phyloP scores from a whole-genome alignment of 2,888 invertebrate genomes.

The Diarsia mendica region DNA sequence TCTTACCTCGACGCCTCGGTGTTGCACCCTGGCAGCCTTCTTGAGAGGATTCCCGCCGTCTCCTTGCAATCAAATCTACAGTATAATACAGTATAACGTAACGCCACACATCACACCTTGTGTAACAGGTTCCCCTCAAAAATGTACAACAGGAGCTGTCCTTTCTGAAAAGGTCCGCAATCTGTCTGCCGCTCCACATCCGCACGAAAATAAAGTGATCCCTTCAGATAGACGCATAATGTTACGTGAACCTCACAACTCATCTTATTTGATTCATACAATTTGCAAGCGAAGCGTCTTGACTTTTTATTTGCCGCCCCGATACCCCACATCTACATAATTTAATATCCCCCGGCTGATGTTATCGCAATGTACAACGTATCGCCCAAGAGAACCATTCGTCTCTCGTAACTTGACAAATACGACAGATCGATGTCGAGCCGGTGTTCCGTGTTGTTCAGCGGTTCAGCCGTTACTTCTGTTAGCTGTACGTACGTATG shows the following conservation, averaged over 20 bases:
- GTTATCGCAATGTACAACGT: slow-evolving; percentile 17
- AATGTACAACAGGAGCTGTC: background rate
- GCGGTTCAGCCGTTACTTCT: slow-evolving; percentile 1
- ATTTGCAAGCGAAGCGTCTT: slow-evolving; percentile 38
- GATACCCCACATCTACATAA: slow-evolving; percentile 40
- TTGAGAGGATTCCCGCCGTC: background rate
- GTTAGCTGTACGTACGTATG: background rate
- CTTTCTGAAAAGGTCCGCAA: background rate
- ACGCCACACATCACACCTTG: background rate
- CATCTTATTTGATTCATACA: slow-evolving; percentile 46
- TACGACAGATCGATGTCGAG: slow-evolving; percentile 15
- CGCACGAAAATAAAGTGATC: slow-evolving; percentile 31
- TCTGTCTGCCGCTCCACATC: background rate
- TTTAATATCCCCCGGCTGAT: slow-evolving; percentile 41
- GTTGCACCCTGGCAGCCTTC: background rate
- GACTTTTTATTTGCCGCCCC: slow-evolving; percentile 40
- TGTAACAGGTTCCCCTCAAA: background rate
- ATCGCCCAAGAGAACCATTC: slow-evolving; percentile 29
- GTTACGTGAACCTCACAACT: slow-evolving; percentile 3
- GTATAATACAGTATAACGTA: background rate
- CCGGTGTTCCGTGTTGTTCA: background rate
- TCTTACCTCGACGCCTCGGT: background rate
- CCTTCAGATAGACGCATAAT: slow-evolving; percentile 3
- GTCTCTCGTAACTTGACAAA: slow-evolving; percentile 46
- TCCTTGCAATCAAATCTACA: background rate